These are phyloP conservation scores for Dromaius novaehollandiae DNA, from an alignment of 2,113 vertebrate genomes.

Conservation along the genomic window DNA sequence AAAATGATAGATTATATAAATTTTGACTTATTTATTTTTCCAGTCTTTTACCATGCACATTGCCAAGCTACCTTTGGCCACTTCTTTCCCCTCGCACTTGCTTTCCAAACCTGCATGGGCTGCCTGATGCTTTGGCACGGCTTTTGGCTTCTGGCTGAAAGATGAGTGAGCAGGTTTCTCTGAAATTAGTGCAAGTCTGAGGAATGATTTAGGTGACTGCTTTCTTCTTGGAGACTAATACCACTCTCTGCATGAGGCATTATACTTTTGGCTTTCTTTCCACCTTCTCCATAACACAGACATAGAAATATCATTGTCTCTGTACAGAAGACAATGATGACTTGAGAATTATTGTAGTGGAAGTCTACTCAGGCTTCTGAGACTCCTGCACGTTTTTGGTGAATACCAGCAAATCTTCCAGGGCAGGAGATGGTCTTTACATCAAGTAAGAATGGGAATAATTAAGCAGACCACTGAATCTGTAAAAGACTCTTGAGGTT, in stretches of 20 bases:
- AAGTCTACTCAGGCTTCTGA: not conserved
- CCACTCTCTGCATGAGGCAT: conserved; percentile 25
- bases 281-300: not conserved
- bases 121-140: conserved; percentile 39
- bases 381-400: not conserved
- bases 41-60: not conserved
- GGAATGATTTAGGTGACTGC: conserved; percentile 62
- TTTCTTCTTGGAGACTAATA: conserved; percentile 38
- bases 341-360: rapidly evolving
- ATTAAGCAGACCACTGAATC: conserved; percentile 24
- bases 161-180: conserved; percentile 58
- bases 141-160: conserved; percentile 50
- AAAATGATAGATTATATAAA: conserved; percentile 13
- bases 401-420: not conserved
- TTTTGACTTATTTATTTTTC: conserved; percentile 34
- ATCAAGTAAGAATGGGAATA: conserved; percentile 6
- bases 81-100: not conserved
- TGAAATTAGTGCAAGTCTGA: conserved; percentile 51
- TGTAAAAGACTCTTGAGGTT: not conserved
- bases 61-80: not conserved
- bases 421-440: not conserved
- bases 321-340: not conserved
- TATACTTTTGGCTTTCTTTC: conserved; percentile 44
- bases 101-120: conserved; percentile 11
- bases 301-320: conserved; percentile 31